These are phyloP conservation scores for Nomada lathburiana DNA, from an alignment of 2,888 invertebrate species.

Conservation along the genomic window DNA sequence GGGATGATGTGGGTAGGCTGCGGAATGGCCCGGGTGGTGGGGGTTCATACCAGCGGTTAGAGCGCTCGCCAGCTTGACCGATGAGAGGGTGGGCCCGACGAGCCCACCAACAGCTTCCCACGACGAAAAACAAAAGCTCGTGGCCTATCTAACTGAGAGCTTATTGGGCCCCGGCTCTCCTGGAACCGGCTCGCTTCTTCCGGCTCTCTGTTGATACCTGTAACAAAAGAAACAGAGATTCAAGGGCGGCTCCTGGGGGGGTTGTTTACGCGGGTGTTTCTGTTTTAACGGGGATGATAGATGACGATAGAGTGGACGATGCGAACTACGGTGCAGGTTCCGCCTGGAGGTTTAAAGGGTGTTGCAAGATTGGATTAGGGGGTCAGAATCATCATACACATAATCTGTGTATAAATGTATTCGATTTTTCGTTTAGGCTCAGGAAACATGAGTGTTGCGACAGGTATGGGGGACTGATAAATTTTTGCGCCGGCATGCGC, in stretches of 20 bases:
- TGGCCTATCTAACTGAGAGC: conserved; percentile 56
- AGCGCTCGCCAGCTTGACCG: conserved; percentile 94
- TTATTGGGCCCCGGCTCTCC: conserved; percentile 66
- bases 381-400: too few relatives aligned
- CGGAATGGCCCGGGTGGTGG: conserved; percentile 88
- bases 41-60: conserved; percentile 94
- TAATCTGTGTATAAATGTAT: too few relatives aligned
- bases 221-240: conserved; percentile 66
- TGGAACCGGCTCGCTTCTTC: conserved; percentile 73
- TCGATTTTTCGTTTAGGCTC: too few relatives aligned
- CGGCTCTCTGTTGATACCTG: conserved; percentile 74
- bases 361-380: too few relatives aligned
- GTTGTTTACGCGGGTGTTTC: conserved; percentile 9
- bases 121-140: conserved; percentile 72
- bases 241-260: background rate
- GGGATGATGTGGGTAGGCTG: conserved; percentile 85
- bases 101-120: conserved; percentile 82
- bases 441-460: too few relatives aligned
- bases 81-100: conserved; percentile 84
- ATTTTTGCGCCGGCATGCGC: too few relatives aligned
- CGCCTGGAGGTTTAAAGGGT: background rate
- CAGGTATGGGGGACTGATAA: too few relatives aligned
- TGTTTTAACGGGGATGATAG: background rate
- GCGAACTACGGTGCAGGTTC: background rate
- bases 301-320: too few relatives aligned